Conservation (phyloP, 2,113 vertebrate species). For the Cyprinodon brontotheroides region DNA sequence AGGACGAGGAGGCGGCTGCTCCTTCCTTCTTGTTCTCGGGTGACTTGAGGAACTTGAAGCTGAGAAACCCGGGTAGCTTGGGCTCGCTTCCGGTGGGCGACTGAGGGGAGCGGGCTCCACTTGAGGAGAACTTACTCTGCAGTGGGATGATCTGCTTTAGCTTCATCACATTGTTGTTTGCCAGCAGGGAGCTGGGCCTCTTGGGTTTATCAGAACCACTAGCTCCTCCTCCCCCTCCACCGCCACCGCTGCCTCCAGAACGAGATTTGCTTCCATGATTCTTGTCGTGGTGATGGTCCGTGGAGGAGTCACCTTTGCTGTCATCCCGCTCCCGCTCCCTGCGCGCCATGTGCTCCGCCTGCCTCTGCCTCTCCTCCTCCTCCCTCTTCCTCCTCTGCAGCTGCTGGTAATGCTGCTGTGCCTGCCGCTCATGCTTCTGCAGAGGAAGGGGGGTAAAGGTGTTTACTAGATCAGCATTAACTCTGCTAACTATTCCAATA, state of each 20-base stretch:
- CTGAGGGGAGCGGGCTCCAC: conserved; percentile 84
- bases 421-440: conserved; percentile 96
- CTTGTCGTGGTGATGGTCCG: conserved; percentile 85
- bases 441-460: conserved; percentile 31
- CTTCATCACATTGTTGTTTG: conserved; percentile 97
- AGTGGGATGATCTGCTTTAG: conserved; percentile 96
- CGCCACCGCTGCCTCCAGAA: conserved; percentile 37
- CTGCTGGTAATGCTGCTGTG: conserved; percentile 95
- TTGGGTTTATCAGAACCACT: conserved; percentile 87
- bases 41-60: conserved; percentile 95
- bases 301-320: conserved; percentile 76
- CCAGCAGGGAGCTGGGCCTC: conserved; percentile 91
- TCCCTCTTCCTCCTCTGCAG: conserved; percentile 93
- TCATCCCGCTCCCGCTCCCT: conserved; percentile 85
- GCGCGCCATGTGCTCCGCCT: conserved; percentile 89
- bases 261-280: conserved; percentile 83
- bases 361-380: conserved; percentile 94
- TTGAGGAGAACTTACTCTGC: conserved; percentile 90
- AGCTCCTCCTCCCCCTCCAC: conserved; percentile 61
- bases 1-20: conserved; percentile 33
- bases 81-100: conserved; percentile 89
- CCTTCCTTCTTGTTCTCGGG: conserved; percentile 88
- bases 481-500: conserved; percentile 22
- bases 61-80: conserved; percentile 93
- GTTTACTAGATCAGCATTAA: conserved; percentile 48